These are phyloP conservation scores for Macrosteles quadrilineatus DNA, from an alignment of 1,140 invertebrate species.

Conservation along the genomic window DNA sequence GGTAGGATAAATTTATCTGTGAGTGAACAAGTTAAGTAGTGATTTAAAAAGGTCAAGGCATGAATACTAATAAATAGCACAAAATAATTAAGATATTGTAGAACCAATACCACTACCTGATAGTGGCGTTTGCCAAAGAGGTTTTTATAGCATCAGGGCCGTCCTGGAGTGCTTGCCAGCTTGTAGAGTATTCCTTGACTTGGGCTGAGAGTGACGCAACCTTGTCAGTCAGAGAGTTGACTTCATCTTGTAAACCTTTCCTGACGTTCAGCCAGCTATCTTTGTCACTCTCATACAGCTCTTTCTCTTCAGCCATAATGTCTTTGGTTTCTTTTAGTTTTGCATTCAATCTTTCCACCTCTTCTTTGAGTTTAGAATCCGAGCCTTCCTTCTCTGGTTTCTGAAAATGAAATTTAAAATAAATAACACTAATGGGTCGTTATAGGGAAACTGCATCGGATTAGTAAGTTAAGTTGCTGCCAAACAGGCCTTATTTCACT, in stretches of 20 bases:
- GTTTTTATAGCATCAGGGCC: conserved; percentile 37
- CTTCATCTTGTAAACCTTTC: conserved; percentile 35
- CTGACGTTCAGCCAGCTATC: conserved; percentile 35
- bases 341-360: conserved; percentile 29
- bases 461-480: too few relatives aligned
- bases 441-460: too few relatives aligned
- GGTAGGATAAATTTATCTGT: too few relatives aligned
- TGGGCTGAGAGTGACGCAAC: conserved; percentile 17
- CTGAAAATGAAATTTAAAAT: background rate
- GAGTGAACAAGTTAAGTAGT: too few relatives aligned
- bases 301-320: conserved; percentile 34
- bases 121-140: conserved; percentile 27
- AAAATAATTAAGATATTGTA: background rate
- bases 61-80: too few relatives aligned
- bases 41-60: too few relatives aligned
- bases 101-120: conserved; percentile 22
- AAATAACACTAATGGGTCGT: too few relatives aligned
- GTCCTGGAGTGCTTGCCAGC: conserved; percentile 34
- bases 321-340: conserved; percentile 34
- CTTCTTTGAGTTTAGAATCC: conserved; percentile 23
- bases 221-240: conserved; percentile 30
- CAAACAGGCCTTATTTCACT: too few relatives aligned
- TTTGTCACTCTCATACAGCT: conserved; percentile 39
- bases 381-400: conserved; percentile 23
- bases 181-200: conserved; percentile 33